Evolutionary conservation across 2,888 invertebrate genomes (phyloP), one percentile per base, ranked within the genome.

Genomic region (Agonopterix alstromeriana): DNA sequence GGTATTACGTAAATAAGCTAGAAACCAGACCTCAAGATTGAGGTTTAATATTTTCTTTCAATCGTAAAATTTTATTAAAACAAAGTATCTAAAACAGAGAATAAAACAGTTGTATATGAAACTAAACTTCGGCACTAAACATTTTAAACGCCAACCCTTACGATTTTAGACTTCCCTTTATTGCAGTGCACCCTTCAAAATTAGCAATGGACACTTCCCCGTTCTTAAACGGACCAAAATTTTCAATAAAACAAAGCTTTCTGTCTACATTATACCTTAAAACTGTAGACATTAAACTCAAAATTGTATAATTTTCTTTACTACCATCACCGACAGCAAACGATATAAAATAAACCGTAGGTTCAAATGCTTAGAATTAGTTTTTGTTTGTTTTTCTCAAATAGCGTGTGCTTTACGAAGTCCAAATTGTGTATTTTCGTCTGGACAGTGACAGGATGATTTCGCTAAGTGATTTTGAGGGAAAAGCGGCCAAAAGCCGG

Each of bases 191-290:
- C 76, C 77, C 75, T 70, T 65, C 58, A 69, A n/a, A 71, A 79
- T 81, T 81, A 77, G 69, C 66, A 67, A 70, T 73, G 79, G 80
- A 77, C 79, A 79, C 71, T 77, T 77, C 72, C 70, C 70, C 67
- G 10, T 70, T 71, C 67, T 67, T 74, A 73, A 77, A 73, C 63
- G 68, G 58, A 57, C 65, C 63, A 68, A 71, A 73, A 70, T 67
- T 70, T 46, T 46, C 46, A 46, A 46, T 46, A 46, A 46, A 46
- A 41, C 40, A 9, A 10, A 14, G 3, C 8, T 17, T 10, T 8
- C 11, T 27, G 4, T 27, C 41, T 7, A 17, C 10, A 17, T 10
- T 35, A 10, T 27, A 41, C 46, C 27, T 46, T 46, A 40, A 17
- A 35, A 4, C 40, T 10, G 8, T 4, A 10, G 5, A 0, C 9